Conservation (phyloP, 2,113 vertebrate species). For the Cavia porcellus region DNA sequence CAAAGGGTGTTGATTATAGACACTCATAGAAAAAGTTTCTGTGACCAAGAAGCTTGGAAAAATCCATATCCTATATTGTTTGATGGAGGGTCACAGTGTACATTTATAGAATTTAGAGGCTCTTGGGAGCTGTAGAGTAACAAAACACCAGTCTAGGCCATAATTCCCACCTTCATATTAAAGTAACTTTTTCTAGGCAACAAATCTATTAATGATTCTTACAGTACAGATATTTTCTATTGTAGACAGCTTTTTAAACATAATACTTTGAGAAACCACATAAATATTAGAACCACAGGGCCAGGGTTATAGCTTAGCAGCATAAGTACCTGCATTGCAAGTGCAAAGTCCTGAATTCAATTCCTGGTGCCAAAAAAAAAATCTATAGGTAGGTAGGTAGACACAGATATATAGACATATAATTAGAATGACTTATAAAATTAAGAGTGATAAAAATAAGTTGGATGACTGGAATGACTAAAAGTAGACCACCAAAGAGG, state of each 20-base stretch:
- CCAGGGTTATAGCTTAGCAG: too few relatives aligned
- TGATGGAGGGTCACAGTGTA: not conserved
- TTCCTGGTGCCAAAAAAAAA: too few relatives aligned
- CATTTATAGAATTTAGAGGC: not conserved
- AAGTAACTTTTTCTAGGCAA: not conserved
- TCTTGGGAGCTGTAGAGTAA: not conserved
- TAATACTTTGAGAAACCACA: not conserved
- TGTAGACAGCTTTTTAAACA: not conserved
- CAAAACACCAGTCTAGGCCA: not conserved
- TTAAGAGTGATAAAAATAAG: not conserved
- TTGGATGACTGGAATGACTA: not conserved
- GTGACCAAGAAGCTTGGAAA: not conserved
- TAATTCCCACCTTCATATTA: not conserved
- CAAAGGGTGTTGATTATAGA: not conserved
- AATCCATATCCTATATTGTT: not conserved
- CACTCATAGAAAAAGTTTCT: slow-evolving; percentile 7
- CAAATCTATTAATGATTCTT: not conserved
- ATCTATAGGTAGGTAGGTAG: too few relatives aligned
- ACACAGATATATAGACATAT: not conserved
- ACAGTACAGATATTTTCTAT: not conserved
- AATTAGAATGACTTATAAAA: slow-evolving; percentile 40
- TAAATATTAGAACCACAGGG: not conserved
- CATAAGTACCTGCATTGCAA: too few relatives aligned
- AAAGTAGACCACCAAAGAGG: not conserved
- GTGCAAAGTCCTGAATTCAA: too few relatives aligned